phyloP scores from a whole-genome alignment of 2,797 vertebrate species.

The Diplodus sargus region DNA sequence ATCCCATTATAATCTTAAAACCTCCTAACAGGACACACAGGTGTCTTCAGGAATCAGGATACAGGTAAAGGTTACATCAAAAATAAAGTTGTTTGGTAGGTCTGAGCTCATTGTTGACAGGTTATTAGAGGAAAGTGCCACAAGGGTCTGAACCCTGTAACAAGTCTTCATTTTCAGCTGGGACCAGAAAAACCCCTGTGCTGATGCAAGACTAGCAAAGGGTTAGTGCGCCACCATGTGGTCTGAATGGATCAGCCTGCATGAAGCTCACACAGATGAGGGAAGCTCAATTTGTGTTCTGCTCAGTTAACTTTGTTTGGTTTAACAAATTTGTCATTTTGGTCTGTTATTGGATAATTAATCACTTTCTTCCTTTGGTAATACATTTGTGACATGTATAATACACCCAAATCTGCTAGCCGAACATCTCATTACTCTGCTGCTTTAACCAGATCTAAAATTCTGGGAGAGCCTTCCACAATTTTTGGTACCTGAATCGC shows the following conservation, averaged over 20 bases:
- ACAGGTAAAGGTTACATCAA: background rate
- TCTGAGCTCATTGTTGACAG: background rate
- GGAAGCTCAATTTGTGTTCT: background rate
- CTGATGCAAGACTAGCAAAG: background rate
- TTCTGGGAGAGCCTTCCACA: background rate
- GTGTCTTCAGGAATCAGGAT: background rate
- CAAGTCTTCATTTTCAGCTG: background rate
- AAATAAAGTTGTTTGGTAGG: background rate
- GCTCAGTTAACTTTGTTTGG: too few relatives aligned
- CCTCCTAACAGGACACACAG: background rate
- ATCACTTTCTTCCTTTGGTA: background rate
- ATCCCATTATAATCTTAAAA: background rate
- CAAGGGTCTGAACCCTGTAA: background rate
- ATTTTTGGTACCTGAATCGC: background rate
- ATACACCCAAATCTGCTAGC: too few relatives aligned
- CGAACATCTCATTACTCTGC: background rate
- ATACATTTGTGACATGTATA: too few relatives aligned
- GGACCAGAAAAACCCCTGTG: background rate
- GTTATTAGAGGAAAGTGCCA: background rate
- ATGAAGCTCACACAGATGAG: background rate
- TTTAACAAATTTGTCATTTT: background rate
- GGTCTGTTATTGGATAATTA: background rate
- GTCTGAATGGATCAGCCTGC: background rate
- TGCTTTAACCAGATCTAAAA: too few relatives aligned
- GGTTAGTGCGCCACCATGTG: conserved; percentile 72